Evolutionary conservation across 2,888 invertebrate genomes (phyloP), one percentile per base, ranked within the genome.

Genomic region (Panzeria rudis): DNA sequence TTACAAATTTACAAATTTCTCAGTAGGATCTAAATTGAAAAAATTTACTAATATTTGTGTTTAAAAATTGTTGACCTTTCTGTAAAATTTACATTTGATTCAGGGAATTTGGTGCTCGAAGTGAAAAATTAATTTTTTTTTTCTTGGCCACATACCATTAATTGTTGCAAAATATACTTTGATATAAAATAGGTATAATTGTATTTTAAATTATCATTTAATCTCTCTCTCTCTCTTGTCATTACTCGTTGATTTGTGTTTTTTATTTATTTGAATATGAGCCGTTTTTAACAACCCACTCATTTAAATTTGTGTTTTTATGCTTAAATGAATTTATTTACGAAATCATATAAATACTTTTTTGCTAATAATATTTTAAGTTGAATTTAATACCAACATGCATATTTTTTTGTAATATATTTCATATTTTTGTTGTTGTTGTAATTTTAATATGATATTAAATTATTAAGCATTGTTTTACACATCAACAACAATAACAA

Each of bases 281-380:
- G 20, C 71, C 20, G 13, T 62, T 50, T 77, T 76, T 44, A 52
- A 72, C 71, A 73, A 73, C 68, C 71, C 82, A 71, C 76, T 56
- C 71, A 76, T 64, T 54, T n/a, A 9, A 56, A 52, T 44, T 41
- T 61, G 7, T 29, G 6, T 59, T 78, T 54, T 77, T 72, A 41
- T 72, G 72, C 68, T 59, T 72, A 77, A 83, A 78, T 78, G 68
- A 44, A 78, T 68, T 83, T 73, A 78, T 83, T 68, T 78, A 61
- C 50, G 29, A 78, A 78, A 78, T 69, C 69, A 47, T 78, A 68
- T 47, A 56, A 71, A 50, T 54, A 11, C 6, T 20, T 20, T 32
- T 17, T 25, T 72, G 11, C 38, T n/a, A 8, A 15, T 17, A 29
- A 47, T 66, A 66, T 35, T 61, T 61, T 73, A 11, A 11, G 9